Conservation (phyloP, 2,797 vertebrate species). For the Netta rufina region DNA sequence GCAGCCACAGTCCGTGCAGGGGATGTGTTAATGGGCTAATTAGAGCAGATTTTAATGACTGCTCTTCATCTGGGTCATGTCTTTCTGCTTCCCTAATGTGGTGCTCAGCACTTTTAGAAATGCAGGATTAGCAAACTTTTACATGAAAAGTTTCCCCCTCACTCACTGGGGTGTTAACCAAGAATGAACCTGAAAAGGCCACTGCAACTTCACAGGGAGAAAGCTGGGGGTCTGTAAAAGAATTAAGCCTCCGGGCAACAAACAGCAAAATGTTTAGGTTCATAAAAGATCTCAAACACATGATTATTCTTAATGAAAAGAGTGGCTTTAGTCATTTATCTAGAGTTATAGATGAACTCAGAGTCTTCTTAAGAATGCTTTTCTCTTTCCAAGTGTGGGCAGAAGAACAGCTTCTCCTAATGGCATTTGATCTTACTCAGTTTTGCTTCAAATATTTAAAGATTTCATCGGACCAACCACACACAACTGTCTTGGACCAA, state of each 20-base stretch:
- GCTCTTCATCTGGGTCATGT: not conserved
- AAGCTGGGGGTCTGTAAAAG: not conserved
- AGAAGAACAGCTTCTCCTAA: not conserved
- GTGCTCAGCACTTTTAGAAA: not conserved
- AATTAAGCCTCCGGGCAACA: not conserved
- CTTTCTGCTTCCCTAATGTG: not conserved
- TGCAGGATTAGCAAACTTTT: not conserved
- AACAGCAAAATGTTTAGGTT: not conserved
- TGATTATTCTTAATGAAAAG: not conserved
- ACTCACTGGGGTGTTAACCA: not conserved
- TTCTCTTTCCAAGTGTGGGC: not conserved
- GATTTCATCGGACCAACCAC: not conserved
- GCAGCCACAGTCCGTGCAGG: not conserved
- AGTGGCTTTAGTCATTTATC: not conserved
- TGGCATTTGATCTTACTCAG: not conserved
- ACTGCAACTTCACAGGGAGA: not conserved
- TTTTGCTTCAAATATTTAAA: not conserved
- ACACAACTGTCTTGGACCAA: rapidly evolving
- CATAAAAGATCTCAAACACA: not conserved
- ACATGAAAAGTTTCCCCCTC: not conserved
- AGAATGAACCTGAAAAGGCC: not conserved
- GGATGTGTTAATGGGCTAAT: not conserved
- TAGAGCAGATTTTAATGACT: not conserved
- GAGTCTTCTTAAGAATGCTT: not conserved
- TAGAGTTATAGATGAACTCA: not conserved